These are phyloP conservation scores for Xerus rutilus DNA, from an alignment of 2,797 vertebrate species.

Conservation along the genomic window DNA sequence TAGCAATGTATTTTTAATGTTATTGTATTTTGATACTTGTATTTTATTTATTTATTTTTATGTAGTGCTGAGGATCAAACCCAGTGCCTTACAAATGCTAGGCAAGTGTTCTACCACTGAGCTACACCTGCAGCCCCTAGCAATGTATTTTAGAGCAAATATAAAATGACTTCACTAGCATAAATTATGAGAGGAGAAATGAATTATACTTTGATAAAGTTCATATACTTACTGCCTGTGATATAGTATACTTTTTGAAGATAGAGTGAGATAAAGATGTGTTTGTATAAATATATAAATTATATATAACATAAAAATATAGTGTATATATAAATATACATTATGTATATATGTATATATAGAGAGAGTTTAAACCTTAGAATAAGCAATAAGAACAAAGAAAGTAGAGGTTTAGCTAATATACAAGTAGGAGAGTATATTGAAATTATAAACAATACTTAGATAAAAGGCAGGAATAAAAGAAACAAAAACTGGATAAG, in stretches of 20 bases:
- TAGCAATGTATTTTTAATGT: no score
- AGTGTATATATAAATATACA: no score
- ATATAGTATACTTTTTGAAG: neutral
- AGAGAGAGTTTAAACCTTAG: neutral
- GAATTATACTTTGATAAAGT: neutral
- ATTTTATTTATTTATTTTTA: no score
- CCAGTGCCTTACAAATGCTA: no score
- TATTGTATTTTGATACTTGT: no score
- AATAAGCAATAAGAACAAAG: neutral
- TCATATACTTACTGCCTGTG: neutral
- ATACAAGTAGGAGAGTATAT: neutral
- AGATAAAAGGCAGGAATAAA: neutral
- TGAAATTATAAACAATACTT: neutral
- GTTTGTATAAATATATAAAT: no score
- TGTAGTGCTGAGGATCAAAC: no score
- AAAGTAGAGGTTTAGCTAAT: neutral
- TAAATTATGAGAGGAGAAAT: neutral
- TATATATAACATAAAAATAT: no score
- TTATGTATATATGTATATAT: neutral
- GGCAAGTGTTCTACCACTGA: no score
- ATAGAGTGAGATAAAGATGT: neutral
- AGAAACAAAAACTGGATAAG: neutral
- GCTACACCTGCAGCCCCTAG: neutral
- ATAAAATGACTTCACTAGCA: neutral
- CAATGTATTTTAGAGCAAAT: neutral